Evolutionary conservation across 2,888 invertebrate genomes (phyloP), one percentile per base, ranked within the genome.

Genomic region (Galeopsomyia nigrocyanea): DNA sequence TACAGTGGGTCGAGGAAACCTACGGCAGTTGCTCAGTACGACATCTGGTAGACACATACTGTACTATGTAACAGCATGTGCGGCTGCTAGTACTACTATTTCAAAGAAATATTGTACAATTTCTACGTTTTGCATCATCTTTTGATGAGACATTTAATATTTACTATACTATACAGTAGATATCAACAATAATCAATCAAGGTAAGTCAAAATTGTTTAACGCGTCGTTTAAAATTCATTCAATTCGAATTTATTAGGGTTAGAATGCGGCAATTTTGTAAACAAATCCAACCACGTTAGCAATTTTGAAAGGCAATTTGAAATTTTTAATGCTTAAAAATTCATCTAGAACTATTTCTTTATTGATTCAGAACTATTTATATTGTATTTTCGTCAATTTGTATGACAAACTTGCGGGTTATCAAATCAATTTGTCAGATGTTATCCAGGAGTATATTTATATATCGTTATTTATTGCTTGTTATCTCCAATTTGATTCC

Each of bases 261-360:
- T 74, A 74, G 70, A 68, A 60, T 64, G n/a, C 1, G 3, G 7
- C 16, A 55, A 57, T 51, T 21, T 17, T 60, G 60, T 74, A 71
- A 74, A 74, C 71, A 74, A 67, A 56, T 39, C n/a, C 13, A 17
- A 46, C 6, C 3, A 16, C 9, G 3, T 46, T 55, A 39, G 39
- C 39, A n/a, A 56, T 49, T 53, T 61, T 61, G 21, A n/a, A 47
- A 39, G 16, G 9, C 1, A 39, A 39, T n/a, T 58, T 31, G 14
- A 14, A 17, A 22, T 14, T 63, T 9, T 31, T 3, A 9, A 46
- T 39, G 16, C 22, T 64, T 57, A 9, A 50, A 49, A 21, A 57
- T 16, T 39, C 7, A 49, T 22, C 19, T 21, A 17, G 2, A 26
- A 14, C 7, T 19, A 21, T 47, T 53, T 53, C 17, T 46, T 0